Percentiles rank a stretch among this genome's conserved stretches.
Conservation (phyloP, 2,888 invertebrate species). For the Cheilosia pagana region DNA sequence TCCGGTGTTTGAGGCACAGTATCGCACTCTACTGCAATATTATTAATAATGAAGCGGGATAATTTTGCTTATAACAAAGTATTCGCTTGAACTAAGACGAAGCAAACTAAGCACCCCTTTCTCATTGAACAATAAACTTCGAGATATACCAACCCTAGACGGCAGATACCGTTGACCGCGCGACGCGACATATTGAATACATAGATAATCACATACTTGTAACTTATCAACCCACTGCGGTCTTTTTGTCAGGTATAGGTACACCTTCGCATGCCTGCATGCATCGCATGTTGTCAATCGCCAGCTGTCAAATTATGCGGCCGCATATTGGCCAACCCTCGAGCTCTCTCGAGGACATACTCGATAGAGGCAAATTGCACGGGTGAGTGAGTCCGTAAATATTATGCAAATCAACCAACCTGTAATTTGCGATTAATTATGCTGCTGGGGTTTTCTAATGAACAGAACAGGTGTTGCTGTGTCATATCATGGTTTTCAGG, state of each 20-base stretch:
- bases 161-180: too few relatives aligned
- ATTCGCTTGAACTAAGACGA: too few relatives aligned
- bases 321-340: constrained; percentile 43
- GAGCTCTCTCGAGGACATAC: constrained; percentile 7
- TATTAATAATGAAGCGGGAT: too few relatives aligned
- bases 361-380: constrained; percentile 39
- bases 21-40: too few relatives aligned
- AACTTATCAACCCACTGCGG: too few relatives aligned
- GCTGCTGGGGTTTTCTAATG: constrained; percentile 75
- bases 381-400: constrained; percentile 67
- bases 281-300: constrained; percentile 37
- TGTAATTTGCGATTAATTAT: constrained; percentile 82
- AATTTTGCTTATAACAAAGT: too few relatives aligned
- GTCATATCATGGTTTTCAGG: constrained; percentile 41
- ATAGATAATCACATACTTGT: too few relatives aligned
- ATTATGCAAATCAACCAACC: constrained; percentile 79
- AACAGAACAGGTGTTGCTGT: constrained; percentile 55
- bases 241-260: not conserved
- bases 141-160: too few relatives aligned
- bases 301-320: constrained; percentile 57
- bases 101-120: too few relatives aligned
- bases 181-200: too few relatives aligned
- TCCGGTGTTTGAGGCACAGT: too few relatives aligned
- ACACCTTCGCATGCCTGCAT: constrained; percentile 12
- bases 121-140: too few relatives aligned